Percentiles rank a stretch among this genome's conserved stretches.
Evolutionary conservation across 2,888 invertebrate species (phyloP).

Genomic region (Orchestes rusci): DNA sequence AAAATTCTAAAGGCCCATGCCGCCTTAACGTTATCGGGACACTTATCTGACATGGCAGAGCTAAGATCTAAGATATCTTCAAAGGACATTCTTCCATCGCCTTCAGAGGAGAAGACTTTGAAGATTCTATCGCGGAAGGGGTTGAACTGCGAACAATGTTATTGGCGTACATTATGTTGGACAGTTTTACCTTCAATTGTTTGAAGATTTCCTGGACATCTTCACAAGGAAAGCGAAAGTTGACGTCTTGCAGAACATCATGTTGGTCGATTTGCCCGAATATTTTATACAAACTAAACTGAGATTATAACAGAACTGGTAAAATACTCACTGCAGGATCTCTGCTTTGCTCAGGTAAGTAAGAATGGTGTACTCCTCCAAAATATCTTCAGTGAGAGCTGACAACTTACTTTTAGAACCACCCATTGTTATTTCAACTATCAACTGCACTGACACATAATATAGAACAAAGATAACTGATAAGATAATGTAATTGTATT

Average conservation of each 20-base stretch:
- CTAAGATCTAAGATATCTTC: constrained; percentile 73
- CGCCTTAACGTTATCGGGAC: constrained; percentile 65
- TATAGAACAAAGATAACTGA: no score
- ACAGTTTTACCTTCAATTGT: constrained; percentile 53
- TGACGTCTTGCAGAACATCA: constrained; percentile 44
- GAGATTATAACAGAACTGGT: neutral
- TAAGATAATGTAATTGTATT: no score
- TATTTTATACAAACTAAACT: constrained; percentile 54
- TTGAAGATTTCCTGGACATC: constrained; percentile 55
- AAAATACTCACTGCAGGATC: constrained; percentile 52
- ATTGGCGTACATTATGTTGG: constrained; percentile 10
- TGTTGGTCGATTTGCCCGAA: constrained; percentile 46
- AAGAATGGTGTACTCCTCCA: constrained; percentile 54
- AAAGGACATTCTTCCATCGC: constrained; percentile 62
- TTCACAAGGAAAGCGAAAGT: constrained; percentile 48
- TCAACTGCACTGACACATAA: no score
- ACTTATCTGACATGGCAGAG: constrained; percentile 66
- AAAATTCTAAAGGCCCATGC: constrained; percentile 72
- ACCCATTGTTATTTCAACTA: no score
- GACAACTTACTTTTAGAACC: constrained; percentile 45
- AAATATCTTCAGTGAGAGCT: constrained; percentile 47
- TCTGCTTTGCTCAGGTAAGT: constrained; percentile 57
- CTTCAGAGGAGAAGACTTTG: constrained; percentile 64
- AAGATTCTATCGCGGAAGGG: constrained; percentile 68
- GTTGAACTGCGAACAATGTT: constrained; percentile 52